Evolutionary conservation across 2,888 invertebrate genomes (phyloP).

Genomic region (Hypolimnas misippus): DNA sequence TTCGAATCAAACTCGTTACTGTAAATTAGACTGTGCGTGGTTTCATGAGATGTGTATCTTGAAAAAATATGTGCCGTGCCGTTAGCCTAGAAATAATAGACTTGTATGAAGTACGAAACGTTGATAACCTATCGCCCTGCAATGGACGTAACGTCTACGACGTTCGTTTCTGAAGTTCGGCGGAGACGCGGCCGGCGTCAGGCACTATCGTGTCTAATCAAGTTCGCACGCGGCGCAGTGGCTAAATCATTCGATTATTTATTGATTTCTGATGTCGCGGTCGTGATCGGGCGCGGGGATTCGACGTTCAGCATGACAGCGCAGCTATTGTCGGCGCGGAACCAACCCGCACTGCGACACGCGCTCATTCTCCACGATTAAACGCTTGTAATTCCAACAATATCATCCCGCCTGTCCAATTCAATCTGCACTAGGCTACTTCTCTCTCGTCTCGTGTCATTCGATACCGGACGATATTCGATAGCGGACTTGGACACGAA

Average conservation of each 20-base stretch:
- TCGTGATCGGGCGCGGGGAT: conserved; percentile 79
- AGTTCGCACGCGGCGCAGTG: conserved; percentile 83
- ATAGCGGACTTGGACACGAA: conserved; percentile 50
- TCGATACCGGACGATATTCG: conserved; percentile 43
- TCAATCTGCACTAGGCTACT: conserved; percentile 64
- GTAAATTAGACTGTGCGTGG: conserved; percentile 65
- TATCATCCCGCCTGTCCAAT: conserved; percentile 75
- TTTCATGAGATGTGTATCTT: conserved; percentile 71
- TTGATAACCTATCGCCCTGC: conserved; percentile 77
- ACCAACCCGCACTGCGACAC: conserved; percentile 60
- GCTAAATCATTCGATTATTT: conserved; percentile 84
- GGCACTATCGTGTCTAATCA: conserved; percentile 82
- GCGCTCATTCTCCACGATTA: conserved; percentile 76
- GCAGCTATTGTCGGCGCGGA: conserved; percentile 73
- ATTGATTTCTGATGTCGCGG: conserved; percentile 84
- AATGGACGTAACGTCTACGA: conserved; percentile 48
- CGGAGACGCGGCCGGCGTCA: conserved; percentile 71
- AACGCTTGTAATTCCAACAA: conserved; percentile 82
- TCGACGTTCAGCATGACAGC: conserved; percentile 77
- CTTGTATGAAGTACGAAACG: conserved; percentile 66
- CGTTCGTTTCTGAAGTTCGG: conserved; percentile 47
- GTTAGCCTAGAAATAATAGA: conserved; percentile 71
- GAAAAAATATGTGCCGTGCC: conserved; percentile 74
- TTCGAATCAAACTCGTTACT: conserved; percentile 66
- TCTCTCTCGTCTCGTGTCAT: conserved; percentile 63